Base-by-base conservation (phyloP, 2,113 vertebrate genomes). In the Apus apus region DNA sequence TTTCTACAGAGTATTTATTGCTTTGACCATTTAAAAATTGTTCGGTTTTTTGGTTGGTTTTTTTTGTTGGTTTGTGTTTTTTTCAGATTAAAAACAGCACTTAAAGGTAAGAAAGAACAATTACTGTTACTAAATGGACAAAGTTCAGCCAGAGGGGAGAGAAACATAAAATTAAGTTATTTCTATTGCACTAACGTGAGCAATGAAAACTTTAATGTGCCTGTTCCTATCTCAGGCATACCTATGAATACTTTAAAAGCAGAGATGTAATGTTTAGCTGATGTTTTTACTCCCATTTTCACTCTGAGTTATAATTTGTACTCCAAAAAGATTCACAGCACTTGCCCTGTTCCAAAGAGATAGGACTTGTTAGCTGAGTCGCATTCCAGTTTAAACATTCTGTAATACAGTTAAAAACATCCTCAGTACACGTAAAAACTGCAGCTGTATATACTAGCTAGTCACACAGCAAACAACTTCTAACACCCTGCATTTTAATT, bases 401-500 rank as follows among this genome's bases (percentile, higher is more conserved):
- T 96, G 82, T 72, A 87, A 16, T 66, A 95, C 21, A 50, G 50
- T 50, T 51, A 78, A 74, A 91, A 85, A 54, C 38, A 38, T 48
- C 64, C 74, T 74, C 50, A 91, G 94, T 32, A 81, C 40, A 87
- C 75, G 23, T 87, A 54, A 89, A 88, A 90, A 70, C 67, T 91
- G 8, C 22, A 90, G 65, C 83, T 91, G 70, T 70, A 77, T 73
- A 71, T 4, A 93, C 87, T 58, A 90, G 85, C 73, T 61, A 94
- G 80, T 87, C 34, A 90, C 83, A 73, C 66, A 92, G 85, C 75
- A 87, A 95, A 90, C 32, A 68, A 96, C 62, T 67, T 6, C 70
- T 90, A 84, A 85, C 86, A 92, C 65, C 61, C 65, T 85, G 57
- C 4, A 3, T 77, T 97, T 91, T 70, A 93, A 87, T 93, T 87